These are phyloP conservation scores for Leptobrachium leishanense DNA, from an alignment of 2,113 vertebrate genomes.

Conservation along the genomic window DNA sequence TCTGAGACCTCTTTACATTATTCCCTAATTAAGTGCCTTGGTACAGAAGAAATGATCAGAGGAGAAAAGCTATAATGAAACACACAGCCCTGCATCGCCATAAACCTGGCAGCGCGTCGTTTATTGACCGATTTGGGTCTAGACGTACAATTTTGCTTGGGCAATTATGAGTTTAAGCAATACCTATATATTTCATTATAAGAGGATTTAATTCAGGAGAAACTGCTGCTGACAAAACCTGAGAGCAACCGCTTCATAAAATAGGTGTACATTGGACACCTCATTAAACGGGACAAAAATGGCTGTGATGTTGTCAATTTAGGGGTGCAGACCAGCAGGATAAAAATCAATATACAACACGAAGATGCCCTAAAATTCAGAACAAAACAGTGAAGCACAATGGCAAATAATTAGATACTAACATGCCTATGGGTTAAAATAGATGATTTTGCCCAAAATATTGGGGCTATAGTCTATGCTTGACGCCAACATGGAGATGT, in stretches of 20 bases:
- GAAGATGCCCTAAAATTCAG: slow-evolving; percentile 12
- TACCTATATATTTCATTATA: slow-evolving; percentile 16
- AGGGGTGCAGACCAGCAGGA: not conserved
- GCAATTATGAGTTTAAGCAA: slow-evolving; percentile 31
- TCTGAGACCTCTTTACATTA: slow-evolving; percentile 14
- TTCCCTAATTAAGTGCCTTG: slow-evolving; percentile 29
- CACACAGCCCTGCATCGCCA: not conserved
- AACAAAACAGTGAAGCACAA: not conserved
- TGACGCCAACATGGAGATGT: too few relatives aligned
- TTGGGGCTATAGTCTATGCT: too few relatives aligned
- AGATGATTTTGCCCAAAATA: too few relatives aligned
- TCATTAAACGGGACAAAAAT: slow-evolving; percentile 42
- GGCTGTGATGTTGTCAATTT: slow-evolving; percentile 4
- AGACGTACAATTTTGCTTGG: slow-evolving; percentile 20
- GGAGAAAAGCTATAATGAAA: slow-evolving; percentile 21
- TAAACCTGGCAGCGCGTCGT: slow-evolving; percentile 7
- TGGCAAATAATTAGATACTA: too few relatives aligned
- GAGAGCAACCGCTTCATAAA: slow-evolving; percentile 18
- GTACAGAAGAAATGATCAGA: slow-evolving; percentile 18
- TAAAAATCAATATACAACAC: not conserved
- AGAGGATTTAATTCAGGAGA: slow-evolving; percentile 30
- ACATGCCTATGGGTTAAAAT: too few relatives aligned
- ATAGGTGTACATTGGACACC: slow-evolving; percentile 27
- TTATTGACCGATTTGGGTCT: slow-evolving; percentile 29
- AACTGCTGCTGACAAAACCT: not conserved